Evolutionary conservation across 2,888 invertebrate genomes (phyloP).

Genomic region (Drosophila neonasuta): DNA sequence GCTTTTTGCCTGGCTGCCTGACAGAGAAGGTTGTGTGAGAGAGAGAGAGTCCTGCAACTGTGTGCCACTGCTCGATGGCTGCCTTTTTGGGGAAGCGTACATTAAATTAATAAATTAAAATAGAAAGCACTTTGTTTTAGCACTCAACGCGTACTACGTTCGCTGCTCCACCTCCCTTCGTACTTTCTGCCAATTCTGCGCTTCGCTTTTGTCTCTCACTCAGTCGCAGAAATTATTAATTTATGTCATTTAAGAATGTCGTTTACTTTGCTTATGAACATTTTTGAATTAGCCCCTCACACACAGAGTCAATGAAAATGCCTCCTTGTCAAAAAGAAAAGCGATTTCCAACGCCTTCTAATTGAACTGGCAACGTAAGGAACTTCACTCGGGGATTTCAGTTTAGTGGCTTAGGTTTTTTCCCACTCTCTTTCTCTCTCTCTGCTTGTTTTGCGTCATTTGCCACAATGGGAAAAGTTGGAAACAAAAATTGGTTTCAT

Average conservation of each 20-base stretch:
- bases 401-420: conserved; percentile 44
- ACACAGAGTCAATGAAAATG: conserved; percentile 33
- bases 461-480: conserved; percentile 47
- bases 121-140: conserved; percentile 76
- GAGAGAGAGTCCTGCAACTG: conserved; percentile 9
- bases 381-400: conserved; percentile 30
- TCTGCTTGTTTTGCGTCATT: conserved; percentile 26
- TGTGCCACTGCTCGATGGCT: conserved; percentile 4
- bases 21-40: background rate
- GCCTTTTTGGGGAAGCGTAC: conserved; percentile 46
- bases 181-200: background rate
- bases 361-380: conserved; percentile 33
- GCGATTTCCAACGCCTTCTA: conserved; percentile 47
- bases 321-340: conserved; percentile 36
- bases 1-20: conserved; percentile 17
- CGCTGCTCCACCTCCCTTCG: background rate
- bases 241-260: conserved; percentile 70
- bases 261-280: conserved; percentile 61
- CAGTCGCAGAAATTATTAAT: conserved; percentile 64
- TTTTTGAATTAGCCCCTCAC: conserved; percentile 65
- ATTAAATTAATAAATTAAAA: conserved; percentile 79
- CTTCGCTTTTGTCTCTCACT: conserved; percentile 16
- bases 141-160: conserved; percentile 31
- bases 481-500: background rate
- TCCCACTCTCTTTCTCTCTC: no score